phyloP scores from a whole-genome alignment of 2,113 vertebrate species.

The Vicugna pacos region DNA sequence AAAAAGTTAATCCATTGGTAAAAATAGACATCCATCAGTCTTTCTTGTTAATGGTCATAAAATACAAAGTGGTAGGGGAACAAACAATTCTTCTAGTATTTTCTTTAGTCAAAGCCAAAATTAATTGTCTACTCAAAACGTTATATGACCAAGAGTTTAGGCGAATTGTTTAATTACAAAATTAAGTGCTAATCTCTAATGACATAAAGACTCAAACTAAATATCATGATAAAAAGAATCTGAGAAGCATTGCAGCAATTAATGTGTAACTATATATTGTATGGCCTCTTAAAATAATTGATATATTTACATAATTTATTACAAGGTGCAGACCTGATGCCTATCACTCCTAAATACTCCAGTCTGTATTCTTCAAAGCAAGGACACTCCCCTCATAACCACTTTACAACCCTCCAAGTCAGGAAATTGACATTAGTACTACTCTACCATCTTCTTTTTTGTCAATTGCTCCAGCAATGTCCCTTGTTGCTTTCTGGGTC shows the following conservation, averaged over 20 bases:
- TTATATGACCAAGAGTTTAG: neutral
- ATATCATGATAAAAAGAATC: neutral
- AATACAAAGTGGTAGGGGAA: neutral
- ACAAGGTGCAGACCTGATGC: neutral
- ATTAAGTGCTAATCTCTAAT: neutral
- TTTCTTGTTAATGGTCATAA: neutral
- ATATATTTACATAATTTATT: neutral
- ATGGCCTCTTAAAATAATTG: neutral
- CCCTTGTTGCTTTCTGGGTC: neutral
- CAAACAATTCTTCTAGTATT: neutral
- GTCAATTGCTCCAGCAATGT: neutral
- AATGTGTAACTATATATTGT: neutral
- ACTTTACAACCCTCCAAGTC: neutral
- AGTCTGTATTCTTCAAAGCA: neutral
- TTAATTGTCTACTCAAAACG: neutral
- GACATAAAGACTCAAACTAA: conserved; percentile 42
- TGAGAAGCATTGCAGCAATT: neutral
- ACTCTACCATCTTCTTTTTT: neutral
- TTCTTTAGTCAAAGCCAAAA: conserved; percentile 42
- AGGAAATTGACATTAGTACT: neutral
- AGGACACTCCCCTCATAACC: neutral
- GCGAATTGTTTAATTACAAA: conserved; percentile 25
- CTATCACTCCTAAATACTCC: neutral
- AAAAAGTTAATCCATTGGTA: neutral
- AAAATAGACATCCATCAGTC: neutral